Conservation (phyloP, 2,797 vertebrate species). For the Girardinus metallicus region DNA sequence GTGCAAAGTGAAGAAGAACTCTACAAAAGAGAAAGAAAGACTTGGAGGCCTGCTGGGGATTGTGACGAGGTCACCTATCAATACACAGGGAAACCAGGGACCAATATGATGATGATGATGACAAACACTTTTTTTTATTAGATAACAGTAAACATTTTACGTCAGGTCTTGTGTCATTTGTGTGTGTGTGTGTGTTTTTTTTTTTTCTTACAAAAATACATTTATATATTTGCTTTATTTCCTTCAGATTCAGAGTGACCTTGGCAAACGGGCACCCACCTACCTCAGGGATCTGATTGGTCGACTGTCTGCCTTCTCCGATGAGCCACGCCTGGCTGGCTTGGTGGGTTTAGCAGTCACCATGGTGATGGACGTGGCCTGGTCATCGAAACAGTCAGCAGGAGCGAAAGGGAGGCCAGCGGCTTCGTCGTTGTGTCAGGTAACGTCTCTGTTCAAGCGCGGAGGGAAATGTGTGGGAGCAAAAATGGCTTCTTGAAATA, state of each 20-base stretch:
- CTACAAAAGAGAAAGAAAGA: slow-evolving; percentile 4
- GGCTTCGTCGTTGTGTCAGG: slow-evolving; percentile 59
- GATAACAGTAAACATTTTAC: background rate
- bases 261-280: slow-evolving; percentile 64
- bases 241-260: slow-evolving; percentile 60
- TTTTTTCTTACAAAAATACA: background rate
- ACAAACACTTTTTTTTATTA: background rate
- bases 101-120: slow-evolving; percentile 8
- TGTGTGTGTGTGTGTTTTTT: no score
- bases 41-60: slow-evolving; percentile 7
- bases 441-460: slow-evolving; percentile 18
- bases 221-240: slow-evolving; percentile 5
- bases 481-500: slow-evolving; percentile 5
- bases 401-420: slow-evolving; percentile 45
- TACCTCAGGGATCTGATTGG: slow-evolving; percentile 78
- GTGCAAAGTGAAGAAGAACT: slow-evolving; percentile 20
- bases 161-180: background rate
- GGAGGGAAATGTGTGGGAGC: background rate
- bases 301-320: slow-evolving; percentile 67
- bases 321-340: slow-evolving; percentile 72
- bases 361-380: slow-evolving; percentile 75
- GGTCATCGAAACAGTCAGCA: slow-evolving; percentile 45
- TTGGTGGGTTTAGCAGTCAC: slow-evolving; percentile 72
- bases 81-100: slow-evolving; percentile 1
- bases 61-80: slow-evolving; percentile 33